Evolutionary conservation across 2,113 vertebrate species (phyloP), one percentile per base, ranked within the genome.

Genomic region (Camelus dromedarius): DNA sequence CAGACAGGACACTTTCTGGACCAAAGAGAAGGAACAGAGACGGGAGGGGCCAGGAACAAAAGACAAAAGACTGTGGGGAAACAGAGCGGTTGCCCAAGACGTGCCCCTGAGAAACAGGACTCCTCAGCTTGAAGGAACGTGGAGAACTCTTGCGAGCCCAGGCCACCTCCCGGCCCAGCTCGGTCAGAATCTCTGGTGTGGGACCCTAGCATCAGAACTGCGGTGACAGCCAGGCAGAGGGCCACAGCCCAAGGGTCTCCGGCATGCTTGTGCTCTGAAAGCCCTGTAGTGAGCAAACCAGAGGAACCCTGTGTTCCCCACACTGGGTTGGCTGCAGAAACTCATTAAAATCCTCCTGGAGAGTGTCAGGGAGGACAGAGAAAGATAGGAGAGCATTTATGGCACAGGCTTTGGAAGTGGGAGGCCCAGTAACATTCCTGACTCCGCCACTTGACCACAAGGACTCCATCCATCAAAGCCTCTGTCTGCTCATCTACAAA

Each of bases 161-260:
- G 89, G 70, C 26, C 80, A 32, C 26, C 16, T 38, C 72, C 62
- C 52, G n/a, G 10, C 1, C 4, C 62, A 12, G n/a, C 38, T 58
- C 38, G 11, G 12, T 4, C 0, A 9, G 64, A 35, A 18, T 62
- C n/a, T 60, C 75, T 30, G 20, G 50, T 15, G 30, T 0, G 3
- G 77, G 58, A 70, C 54, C 73, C 56, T 26, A 24, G 38, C 38
- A 14, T 0, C 4, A 18, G 58, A 48, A 60, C 8, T 3, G 22
- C 8, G 0, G 35, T 3, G 54, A 70, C 54, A 70, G 62, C 32
- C 1, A 6, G 62, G n/a, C 30, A 26, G 32, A 67, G n/a, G 9
- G 12, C 38, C 12, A 32, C 8, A 24, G 67, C 30, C 50, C 30
- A 22, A 38, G 15, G 18, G 22, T 35, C 58, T 0, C 8, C 18